Evolutionary conservation across 2,797 vertebrate species (phyloP).

Genomic region (Sebastes vulpes): DNA sequence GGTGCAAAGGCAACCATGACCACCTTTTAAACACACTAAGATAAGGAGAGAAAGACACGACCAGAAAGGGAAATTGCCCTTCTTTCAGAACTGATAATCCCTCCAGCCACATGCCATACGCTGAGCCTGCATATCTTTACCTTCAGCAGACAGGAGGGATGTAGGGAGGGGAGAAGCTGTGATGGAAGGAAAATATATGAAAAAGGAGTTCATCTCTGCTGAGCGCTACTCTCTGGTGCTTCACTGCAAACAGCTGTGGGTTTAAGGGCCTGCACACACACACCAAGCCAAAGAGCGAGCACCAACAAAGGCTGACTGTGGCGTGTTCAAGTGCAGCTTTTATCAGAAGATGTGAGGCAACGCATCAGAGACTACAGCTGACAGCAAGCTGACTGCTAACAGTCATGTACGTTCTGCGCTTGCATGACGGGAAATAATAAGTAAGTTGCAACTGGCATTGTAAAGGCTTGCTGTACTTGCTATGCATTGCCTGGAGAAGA

Average conservation of each 20-base stretch:
- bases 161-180: not conserved
- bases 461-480: not conserved
- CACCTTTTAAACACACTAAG: constrained; percentile 27
- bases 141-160: constrained; percentile 10
- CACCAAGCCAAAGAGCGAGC: not conserved
- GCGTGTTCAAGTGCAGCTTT: constrained; percentile 16
- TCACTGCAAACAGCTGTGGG: constrained; percentile 43
- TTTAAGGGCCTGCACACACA: constrained; percentile 8
- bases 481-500: not conserved
- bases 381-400: constrained; percentile 2
- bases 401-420: not conserved
- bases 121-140: constrained; percentile 53
- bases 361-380: constrained; percentile 5
- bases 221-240: constrained; percentile 11
- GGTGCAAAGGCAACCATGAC: constrained; percentile 39
- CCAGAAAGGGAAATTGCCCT: constrained; percentile 3
- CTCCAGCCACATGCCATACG: constrained; percentile 39
- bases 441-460: not conserved
- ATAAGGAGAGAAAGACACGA: constrained; percentile 36
- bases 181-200: constrained; percentile 19
- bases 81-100: constrained; percentile 61
- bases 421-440: not conserved
- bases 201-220: constrained; percentile 25
- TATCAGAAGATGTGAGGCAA: constrained; percentile 16
- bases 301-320: constrained; percentile 13